phyloP scores from a whole-genome alignment of 2,888 invertebrate genomes.

The Herminia tarsipennalis region DNA sequence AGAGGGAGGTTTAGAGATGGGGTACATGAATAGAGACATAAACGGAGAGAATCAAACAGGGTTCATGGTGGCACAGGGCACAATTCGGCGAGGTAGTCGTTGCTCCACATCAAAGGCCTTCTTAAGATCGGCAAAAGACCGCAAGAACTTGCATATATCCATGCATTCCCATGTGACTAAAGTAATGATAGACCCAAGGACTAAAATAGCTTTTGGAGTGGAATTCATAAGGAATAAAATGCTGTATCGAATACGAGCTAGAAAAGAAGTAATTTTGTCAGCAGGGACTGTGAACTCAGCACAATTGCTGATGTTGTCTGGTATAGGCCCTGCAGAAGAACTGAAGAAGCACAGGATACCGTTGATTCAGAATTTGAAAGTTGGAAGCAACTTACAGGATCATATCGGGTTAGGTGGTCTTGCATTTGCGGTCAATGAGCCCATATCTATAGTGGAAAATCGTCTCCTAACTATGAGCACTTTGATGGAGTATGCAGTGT shows the following conservation, averaged over 20 bases:
- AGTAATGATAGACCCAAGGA: conserved; percentile 89
- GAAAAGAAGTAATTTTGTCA: conserved; percentile 95
- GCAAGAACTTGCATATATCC: conserved; percentile 94
- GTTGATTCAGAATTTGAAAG: conserved; percentile 91
- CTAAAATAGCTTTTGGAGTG: conserved; percentile 92
- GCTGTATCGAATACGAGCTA: conserved; percentile 90
- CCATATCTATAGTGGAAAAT: conserved; percentile 92
- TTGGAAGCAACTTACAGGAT: conserved; percentile 95
- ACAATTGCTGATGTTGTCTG: conserved; percentile 97
- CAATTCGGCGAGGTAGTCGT: conserved; percentile 91
- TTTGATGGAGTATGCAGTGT: conserved; percentile 92
- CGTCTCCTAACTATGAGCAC: conserved; percentile 92
- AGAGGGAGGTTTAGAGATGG: conserved; percentile 93
- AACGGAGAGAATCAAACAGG: conserved; percentile 95
- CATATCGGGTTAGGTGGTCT: conserved; percentile 95
- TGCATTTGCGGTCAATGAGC: conserved; percentile 92
- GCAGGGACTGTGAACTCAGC: conserved; percentile 97
- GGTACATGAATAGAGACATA: conserved; percentile 94
- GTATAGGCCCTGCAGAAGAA: conserved; percentile 92
- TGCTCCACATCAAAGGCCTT: conserved; percentile 97
- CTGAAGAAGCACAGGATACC: conserved; percentile 91
- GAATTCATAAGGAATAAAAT: conserved; percentile 92
- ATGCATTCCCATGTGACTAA: conserved; percentile 93
- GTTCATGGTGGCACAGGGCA: conserved; percentile 95
- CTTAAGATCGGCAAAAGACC: conserved; percentile 90